A percentile compares a stretch with the other conserved stretches of the same genome.
Evolutionary conservation across 2,888 invertebrate species (phyloP).

Genomic region (Blastobasis adustella): DNA sequence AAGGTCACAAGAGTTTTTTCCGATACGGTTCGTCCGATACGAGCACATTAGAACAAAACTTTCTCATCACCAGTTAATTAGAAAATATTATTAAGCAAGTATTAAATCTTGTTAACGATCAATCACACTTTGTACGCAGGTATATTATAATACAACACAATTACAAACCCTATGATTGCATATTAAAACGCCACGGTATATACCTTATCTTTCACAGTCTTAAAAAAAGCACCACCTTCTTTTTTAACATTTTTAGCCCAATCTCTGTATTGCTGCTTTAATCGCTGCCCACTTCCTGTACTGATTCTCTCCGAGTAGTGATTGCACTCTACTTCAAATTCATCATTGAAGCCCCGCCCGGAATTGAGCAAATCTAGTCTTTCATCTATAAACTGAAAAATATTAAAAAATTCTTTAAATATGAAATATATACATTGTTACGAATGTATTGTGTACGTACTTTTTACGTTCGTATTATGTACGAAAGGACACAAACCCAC

Average conservation of each 20-base stretch:
- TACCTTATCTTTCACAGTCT: constrained; percentile 92
- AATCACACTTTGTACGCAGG: too few relatives aligned
- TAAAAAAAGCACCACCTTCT: constrained; percentile 88
- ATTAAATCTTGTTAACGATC: too few relatives aligned
- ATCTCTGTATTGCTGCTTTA: constrained; percentile 76
- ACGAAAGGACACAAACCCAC: constrained; percentile 51
- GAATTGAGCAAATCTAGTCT: constrained; percentile 92
- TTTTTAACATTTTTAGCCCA: constrained; percentile 86
- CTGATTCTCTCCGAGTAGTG: constrained; percentile 71
- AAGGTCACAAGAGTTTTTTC: too few relatives aligned
- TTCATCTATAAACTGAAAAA: constrained; percentile 92
- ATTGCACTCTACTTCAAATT: constrained; percentile 90
- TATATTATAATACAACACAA: too few relatives aligned
- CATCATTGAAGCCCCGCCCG: constrained; percentile 94
- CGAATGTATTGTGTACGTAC: too few relatives aligned
- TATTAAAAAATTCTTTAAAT: constrained; percentile 9
- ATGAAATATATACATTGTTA: too few relatives aligned
- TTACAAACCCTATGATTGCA: too few relatives aligned
- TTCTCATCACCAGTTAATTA: too few relatives aligned
- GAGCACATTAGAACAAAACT: too few relatives aligned
- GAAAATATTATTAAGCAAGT: background rate
- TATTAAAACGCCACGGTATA: too few relatives aligned
- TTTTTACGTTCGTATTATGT: too few relatives aligned
- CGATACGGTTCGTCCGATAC: too few relatives aligned
- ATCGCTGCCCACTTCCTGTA: constrained; percentile 63